Base-by-base conservation (phyloP, 2,113 vertebrate species). In the Campylomormyrus numenius region DNA sequence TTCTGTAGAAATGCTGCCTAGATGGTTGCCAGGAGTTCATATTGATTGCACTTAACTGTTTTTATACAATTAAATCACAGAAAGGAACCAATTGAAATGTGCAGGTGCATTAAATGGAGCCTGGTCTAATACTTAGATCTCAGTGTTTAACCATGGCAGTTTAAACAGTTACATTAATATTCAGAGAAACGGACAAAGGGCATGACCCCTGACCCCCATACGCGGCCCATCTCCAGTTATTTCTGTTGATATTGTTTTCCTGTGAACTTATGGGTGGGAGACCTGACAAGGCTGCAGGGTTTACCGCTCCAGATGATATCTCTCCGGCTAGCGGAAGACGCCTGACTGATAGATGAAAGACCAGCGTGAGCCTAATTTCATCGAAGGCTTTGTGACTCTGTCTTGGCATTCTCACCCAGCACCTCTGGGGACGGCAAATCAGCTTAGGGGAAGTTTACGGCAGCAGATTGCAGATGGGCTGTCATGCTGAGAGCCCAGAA, bases 301-400 rank as follows among this genome's bases (percentile, higher is more conserved):
- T 86, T 90, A 70, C 48, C 53, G 1, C 45, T 87, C 88, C 91
- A 91, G 91, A 90, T 91, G 91, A 84, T 53, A 35, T 84, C 19
- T 39, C 45, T 48, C 88, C 88, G n/a, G 88, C 88, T 89, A 88
- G 88, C 87, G 74, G 90, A 88, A 85, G 88, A 90, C 56, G 45
- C 42, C 62, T 50, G 56, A 90, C 48, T 70, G 91, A 85, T 88
- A 89, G 89, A 89, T 91, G 89, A 90, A 80, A 89, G 85, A 87
- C 8, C 91, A 91, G 91, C 88, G 77, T 90, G 91, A 90, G 66
- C 39, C 88, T 90, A 77, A 66, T 89, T 91, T 87, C 88, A 89
- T 77, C 62, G 86, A 83, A 90, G 89, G 88, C 88, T 49, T 31
- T 89, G 77, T 87, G 56, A 89, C 80, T 45, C 66, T n/a, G 50